Base-by-base conservation (phyloP, 2,888 invertebrate genomes). In the Uloborus plumipes region DNA sequence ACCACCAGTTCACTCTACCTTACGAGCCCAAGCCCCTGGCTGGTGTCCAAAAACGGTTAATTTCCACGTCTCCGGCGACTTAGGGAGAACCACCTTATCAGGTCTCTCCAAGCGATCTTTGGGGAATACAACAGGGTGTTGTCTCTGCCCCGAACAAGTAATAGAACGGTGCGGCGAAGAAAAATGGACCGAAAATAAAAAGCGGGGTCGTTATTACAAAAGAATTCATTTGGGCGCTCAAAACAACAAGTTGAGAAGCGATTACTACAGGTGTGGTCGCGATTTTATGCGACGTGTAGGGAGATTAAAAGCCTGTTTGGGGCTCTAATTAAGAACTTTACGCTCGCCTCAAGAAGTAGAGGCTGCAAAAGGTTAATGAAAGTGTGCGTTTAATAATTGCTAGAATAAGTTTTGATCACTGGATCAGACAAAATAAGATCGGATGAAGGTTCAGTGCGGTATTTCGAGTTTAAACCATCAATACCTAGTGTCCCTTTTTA, bases 101-200 rank as follows among this genome's bases (percentile, higher is more conserved):
- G 53, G 11, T 55, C 39, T 55, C 39, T 18, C 16, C 20, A 66
- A 75, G 59, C 76, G 70, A 62, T 70, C 77, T 70, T 53, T n/a
- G 47, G 80, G 80, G 73, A 73, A 74, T 69, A 80, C 80, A 80
- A 80, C 80, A 80, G 80, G 80, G 80, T 80, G 80, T 67, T 74
- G 73, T 74, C 73, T 74, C 69, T 64, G 78, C 50, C 13, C n/a
- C 26, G 18, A 39, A 39, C 58, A 64, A 71, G 69, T 74, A 73
- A 79, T 79, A 79, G 73, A 79, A 73, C 59, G 79, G 79, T 22
- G 9, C 18, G 47, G 2, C 3, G 18, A 64, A 53, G 15, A 47
- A 66, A 66, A 49, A 66, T 31, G 66, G 53, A 67, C 26, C 22
- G 61, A 67, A n/a, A 51, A 62, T 26, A 62, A 74, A 66, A 55